Percentiles rank a stretch among this genome's conserved stretches.
Conservation (phyloP, 2,113 vertebrate genomes). For the Calcarius ornatus region DNA sequence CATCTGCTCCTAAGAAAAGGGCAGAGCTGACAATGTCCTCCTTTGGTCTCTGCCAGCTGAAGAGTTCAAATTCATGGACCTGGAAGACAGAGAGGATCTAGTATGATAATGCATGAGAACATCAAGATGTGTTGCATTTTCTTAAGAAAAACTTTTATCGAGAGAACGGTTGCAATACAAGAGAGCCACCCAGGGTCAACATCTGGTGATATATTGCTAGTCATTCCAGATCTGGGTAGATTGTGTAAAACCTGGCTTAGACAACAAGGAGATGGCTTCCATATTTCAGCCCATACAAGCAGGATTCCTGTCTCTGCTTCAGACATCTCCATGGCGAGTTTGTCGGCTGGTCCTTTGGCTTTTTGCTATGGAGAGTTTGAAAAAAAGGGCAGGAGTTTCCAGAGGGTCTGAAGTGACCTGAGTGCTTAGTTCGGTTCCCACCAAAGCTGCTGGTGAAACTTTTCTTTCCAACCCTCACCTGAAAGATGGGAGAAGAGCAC, state of each 20-base stretch:
- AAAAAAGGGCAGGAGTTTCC: background rate
- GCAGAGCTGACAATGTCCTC: background rate
- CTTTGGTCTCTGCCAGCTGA: background rate
- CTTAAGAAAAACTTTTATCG: background rate
- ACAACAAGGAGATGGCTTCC: background rate
- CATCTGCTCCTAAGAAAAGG: background rate
- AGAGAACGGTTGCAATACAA: background rate
- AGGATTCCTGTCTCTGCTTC: background rate
- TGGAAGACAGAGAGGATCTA: background rate
- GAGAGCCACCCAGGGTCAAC: background rate
- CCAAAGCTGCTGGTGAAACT: background rate
- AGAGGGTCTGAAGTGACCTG: background rate
- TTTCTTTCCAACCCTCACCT: background rate
- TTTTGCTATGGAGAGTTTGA: background rate
- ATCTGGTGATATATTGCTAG: background rate
- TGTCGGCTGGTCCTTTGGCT: background rate
- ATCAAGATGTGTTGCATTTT: background rate
- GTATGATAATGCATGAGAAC: background rate
- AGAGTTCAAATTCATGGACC: background rate
- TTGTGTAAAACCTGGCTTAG: background rate
- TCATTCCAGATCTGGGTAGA: background rate
- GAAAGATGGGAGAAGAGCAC: background rate
- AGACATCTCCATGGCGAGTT: background rate
- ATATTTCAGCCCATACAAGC: background rate
- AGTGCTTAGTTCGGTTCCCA: background rate